Evolutionary conservation across 2,888 invertebrate species (phyloP).

Genomic region (Melangyna quadrimaculata): DNA sequence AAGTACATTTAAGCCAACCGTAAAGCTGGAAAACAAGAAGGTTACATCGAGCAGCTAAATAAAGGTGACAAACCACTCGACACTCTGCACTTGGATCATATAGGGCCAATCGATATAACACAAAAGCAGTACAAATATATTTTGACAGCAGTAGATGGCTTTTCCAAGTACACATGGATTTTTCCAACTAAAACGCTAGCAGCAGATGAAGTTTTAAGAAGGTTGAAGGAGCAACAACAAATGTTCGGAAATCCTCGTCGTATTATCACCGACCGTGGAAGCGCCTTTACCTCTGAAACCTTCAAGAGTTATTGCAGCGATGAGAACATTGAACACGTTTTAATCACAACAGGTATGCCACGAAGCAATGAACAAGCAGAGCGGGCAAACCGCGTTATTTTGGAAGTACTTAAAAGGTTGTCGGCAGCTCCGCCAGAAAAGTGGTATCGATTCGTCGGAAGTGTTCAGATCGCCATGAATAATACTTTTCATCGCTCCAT

Average conservation of each 20-base stretch:
- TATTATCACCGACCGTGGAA: too few relatives aligned
- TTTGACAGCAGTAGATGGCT: conserved; percentile 75
- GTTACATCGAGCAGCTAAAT: conserved; percentile 1
- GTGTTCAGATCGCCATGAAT: neutral
- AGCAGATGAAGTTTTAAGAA: conserved; percentile 74
- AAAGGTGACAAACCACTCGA: conserved; percentile 22
- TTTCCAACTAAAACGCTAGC: conserved; percentile 74
- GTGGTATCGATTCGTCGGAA: neutral
- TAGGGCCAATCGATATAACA: conserved; percentile 7
- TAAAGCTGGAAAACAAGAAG: conserved; percentile 33
- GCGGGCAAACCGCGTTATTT: neutral
- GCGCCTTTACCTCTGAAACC: too few relatives aligned
- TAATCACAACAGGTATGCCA: conserved; percentile 5
- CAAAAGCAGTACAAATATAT: conserved; percentile 73
- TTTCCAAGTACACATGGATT: conserved; percentile 76
- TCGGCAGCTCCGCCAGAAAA: neutral
- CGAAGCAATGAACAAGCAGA: neutral
- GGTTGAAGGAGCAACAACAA: conserved; percentile 74
- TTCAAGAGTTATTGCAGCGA: conserved; percentile 40
- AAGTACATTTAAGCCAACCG: conserved; percentile 23
- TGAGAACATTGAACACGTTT: conserved; percentile 4
- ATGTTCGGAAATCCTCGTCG: too few relatives aligned
- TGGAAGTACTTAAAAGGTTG: neutral
- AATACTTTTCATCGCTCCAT: neutral
- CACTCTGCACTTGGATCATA: conserved; percentile 45